These are phyloP conservation scores for Rhinatrema bivittatum DNA, from an alignment of 2,797 vertebrate genomes.

Conservation along the genomic window DNA sequence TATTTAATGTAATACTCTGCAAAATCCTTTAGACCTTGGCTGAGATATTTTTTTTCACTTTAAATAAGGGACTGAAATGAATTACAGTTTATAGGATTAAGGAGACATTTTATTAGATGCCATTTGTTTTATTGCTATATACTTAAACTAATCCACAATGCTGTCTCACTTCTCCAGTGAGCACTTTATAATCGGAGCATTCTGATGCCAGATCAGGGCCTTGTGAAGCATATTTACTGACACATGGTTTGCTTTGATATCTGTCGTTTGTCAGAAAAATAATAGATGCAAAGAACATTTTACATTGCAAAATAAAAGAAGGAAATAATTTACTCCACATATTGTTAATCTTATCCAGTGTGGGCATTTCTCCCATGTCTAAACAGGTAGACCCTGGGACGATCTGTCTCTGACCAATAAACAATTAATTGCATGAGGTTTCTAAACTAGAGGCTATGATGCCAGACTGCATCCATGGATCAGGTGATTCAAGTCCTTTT, in stretches of 20 bases:
- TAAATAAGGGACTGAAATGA: constrained; percentile 13
- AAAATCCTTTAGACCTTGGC: constrained; percentile 2
- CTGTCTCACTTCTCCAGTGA: constrained; percentile 13
- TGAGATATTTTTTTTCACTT: constrained; percentile 15
- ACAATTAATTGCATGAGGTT: not conserved
- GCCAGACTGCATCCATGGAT: not conserved
- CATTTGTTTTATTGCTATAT: not conserved
- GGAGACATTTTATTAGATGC: constrained; percentile 1
- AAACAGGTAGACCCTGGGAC: not conserved
- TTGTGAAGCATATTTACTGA: constrained; percentile 29
- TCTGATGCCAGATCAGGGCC: constrained; percentile 26
- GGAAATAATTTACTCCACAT: not conserved
- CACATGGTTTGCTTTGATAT: constrained; percentile 8
- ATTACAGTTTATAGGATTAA: constrained; percentile 27
- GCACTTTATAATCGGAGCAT: constrained; percentile 22
- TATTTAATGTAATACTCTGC: no score
- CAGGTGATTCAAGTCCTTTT: not conserved
- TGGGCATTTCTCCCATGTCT: not conserved
- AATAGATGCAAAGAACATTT: constrained; percentile 2
- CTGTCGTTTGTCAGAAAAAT: constrained; percentile 1
- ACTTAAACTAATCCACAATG: constrained; percentile 19
- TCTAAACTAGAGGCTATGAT: not conserved
- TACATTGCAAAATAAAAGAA: constrained; percentile 14
- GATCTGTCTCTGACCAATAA: not conserved
- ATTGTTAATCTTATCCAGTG: not conserved